Conservation (phyloP, 2,113 vertebrate species). For the Leucoraja erinaceus region DNA sequence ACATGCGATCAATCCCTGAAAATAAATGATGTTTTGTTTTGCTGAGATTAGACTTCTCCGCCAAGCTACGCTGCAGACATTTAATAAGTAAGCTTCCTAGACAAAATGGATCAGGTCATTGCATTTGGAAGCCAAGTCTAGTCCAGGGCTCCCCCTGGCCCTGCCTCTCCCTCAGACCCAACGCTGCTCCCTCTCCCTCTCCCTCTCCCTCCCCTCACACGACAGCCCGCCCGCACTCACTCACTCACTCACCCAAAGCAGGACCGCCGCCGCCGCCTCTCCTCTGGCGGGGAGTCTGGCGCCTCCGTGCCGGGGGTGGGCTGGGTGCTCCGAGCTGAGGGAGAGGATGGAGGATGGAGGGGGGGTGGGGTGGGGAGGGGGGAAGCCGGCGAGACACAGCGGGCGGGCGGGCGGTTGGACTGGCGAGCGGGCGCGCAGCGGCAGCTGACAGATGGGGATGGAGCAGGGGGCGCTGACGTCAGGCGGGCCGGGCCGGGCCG, state of each 20-base stretch:
- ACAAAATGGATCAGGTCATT: constrained; percentile 37
- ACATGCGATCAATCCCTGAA: not conserved
- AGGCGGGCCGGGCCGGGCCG: not conserved
- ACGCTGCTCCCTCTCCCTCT: constrained; percentile 25
- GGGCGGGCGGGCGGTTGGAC: not conserved
- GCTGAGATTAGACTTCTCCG: constrained; percentile 1
- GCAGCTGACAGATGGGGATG: constrained; percentile 33
- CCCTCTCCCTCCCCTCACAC: not conserved
- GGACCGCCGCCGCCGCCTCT: not conserved
- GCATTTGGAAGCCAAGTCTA: constrained; percentile 14
- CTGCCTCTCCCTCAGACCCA: not conserved
- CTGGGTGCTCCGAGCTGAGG: not conserved
- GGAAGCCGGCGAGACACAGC: not conserved
- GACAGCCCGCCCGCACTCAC: not conserved
- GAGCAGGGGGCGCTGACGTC: constrained; percentile 16
- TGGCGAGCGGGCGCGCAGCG: not conserved
- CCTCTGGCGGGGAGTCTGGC: not conserved
- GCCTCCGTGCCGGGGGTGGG: not conserved
- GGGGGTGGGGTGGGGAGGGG: not conserved
- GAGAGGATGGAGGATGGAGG: not conserved
- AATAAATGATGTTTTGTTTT: not conserved
- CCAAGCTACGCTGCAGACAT: not conserved
- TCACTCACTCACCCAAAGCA: not conserved
- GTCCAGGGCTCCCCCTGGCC: not conserved
- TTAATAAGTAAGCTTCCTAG: constrained; percentile 36